These are phyloP conservation scores for Camelus dromedarius DNA, from an alignment of 2,113 vertebrate species.

Conservation along the genomic window DNA sequence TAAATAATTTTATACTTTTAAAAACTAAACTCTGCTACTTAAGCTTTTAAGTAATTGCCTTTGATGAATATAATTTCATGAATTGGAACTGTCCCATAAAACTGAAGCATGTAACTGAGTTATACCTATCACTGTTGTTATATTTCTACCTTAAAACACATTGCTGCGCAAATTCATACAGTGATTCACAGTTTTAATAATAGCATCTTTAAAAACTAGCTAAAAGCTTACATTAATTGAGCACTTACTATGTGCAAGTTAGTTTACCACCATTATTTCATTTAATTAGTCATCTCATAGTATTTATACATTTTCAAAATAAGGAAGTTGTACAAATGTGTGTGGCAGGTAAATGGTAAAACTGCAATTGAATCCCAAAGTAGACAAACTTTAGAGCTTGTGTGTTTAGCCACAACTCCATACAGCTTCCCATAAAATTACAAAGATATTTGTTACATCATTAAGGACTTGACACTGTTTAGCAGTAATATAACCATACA, in stretches of 20 bases:
- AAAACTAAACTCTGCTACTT: slow-evolving; percentile 46
- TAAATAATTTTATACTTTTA: background rate
- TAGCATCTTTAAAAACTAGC: background rate
- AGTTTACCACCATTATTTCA: background rate
- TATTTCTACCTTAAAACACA: background rate
- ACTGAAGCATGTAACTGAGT: background rate
- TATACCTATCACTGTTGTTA: background rate
- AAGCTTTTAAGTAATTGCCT: slow-evolving; percentile 15
- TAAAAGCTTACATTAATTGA: background rate
- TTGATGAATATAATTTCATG: background rate
- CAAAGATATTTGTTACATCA: background rate
- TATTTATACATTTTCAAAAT: background rate
- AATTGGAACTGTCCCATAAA: background rate
- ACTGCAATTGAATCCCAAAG: background rate
- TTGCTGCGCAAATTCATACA: background rate
- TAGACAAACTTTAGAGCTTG: background rate
- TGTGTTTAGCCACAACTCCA: background rate
- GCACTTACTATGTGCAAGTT: background rate
- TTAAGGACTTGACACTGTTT: background rate
- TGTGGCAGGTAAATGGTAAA: background rate
- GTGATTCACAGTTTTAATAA: background rate
- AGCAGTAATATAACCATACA: background rate
- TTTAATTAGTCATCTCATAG: background rate
- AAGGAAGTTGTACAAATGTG: background rate
- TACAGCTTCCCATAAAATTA: background rate